Evolutionary conservation across 2,888 invertebrate species (phyloP).

Genomic region (Dendrolimus pini): DNA sequence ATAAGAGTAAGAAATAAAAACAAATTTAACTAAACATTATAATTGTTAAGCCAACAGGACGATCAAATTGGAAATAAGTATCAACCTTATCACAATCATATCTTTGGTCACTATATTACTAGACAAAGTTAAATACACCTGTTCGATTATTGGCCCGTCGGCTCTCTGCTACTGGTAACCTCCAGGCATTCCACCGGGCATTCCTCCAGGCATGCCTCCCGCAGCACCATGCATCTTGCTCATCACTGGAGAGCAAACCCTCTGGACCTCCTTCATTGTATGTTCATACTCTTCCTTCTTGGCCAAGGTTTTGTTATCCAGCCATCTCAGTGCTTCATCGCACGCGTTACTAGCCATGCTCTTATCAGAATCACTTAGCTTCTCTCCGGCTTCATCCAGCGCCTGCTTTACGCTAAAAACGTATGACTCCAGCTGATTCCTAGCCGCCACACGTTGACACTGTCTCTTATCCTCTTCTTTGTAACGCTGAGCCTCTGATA

Average conservation of each 20-base stretch:
- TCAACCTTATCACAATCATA: not conserved
- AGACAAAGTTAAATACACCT: conserved; percentile 35
- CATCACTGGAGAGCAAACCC: conserved; percentile 75
- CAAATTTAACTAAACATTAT: conserved; percentile 4
- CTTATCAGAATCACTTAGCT: conserved; percentile 80
- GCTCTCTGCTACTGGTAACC: conserved; percentile 10
- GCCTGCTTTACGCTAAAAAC: conserved; percentile 83
- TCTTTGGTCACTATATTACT: not conserved
- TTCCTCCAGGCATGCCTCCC: conserved; percentile 16
- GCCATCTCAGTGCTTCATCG: conserved; percentile 81
- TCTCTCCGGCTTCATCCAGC: conserved; percentile 77
- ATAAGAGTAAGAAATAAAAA: too few species aligned
- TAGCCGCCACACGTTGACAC: conserved; percentile 79
- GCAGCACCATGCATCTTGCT: conserved; percentile 18
- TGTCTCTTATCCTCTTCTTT: conserved; percentile 84
- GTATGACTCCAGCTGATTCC: conserved; percentile 85
- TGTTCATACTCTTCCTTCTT: conserved; percentile 79
- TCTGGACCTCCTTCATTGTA: conserved; percentile 1
- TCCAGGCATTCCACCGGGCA: conserved; percentile 13
- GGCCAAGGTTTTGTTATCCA: conserved; percentile 81
- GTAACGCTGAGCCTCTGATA: conserved; percentile 84
- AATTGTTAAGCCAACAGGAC: conserved; percentile 10
- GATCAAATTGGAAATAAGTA: not conserved
- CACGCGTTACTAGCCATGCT: conserved; percentile 60
- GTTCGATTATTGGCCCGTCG: conserved; percentile 44